Conservation (phyloP, 2,113 vertebrate species). For the Ochotona princeps region DNA sequence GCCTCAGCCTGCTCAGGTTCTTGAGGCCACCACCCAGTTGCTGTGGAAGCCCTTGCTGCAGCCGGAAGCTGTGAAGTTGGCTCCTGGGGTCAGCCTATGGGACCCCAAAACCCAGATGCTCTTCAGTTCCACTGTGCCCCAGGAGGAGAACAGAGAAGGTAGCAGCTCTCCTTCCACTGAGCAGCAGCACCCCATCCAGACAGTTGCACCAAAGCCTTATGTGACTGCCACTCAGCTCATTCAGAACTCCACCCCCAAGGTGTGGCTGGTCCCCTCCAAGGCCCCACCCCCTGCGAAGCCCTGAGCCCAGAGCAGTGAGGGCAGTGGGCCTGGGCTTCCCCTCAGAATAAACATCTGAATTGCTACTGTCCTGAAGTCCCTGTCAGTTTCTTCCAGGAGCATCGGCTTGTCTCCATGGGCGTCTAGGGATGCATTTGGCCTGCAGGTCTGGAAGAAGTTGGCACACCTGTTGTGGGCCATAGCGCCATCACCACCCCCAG, state of each 20-base stretch:
- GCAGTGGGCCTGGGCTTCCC: not conserved
- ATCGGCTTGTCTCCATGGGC: not conserved
- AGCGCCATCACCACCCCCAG: not conserved
- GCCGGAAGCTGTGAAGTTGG: constrained; percentile 78
- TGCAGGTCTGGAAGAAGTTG: not conserved
- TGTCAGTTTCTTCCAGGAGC: constrained; percentile 16
- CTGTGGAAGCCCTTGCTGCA: constrained; percentile 69
- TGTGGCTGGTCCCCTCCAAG: not conserved
- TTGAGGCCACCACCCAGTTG: not conserved
- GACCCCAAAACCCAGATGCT: not conserved
- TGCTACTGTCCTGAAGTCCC: not conserved
- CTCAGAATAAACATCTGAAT: constrained; percentile 69
- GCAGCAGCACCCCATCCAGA: constrained; percentile 70
- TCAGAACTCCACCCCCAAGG: not conserved
- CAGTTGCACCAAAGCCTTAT: not conserved
- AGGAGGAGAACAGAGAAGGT: not conserved
- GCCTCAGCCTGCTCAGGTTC: not conserved
- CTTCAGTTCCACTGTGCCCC: not conserved
- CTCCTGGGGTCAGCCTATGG: constrained; percentile 83
- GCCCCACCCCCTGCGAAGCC: not conserved
- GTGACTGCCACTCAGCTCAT: not conserved
- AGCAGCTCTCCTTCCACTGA: rapidly evolving
- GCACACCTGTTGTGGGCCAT: not conserved
- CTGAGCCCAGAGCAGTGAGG: not conserved
- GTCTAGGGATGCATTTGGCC: not conserved